Evolutionary conservation across 2,888 invertebrate species (phyloP).

Genomic region (Polyommatus iphigenia): DNA sequence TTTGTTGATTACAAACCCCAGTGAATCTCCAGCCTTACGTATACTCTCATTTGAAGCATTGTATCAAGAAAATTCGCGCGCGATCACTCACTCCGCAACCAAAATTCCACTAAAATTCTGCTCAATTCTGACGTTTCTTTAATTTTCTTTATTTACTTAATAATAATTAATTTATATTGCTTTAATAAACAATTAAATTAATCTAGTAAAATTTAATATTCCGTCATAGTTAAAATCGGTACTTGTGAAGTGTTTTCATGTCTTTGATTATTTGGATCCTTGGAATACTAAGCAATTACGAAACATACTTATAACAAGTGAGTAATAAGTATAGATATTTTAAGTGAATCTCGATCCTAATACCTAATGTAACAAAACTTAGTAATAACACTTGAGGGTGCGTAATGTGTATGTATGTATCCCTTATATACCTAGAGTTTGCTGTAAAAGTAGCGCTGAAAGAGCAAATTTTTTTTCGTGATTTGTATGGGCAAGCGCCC

Average conservation of each 20-base stretch:
- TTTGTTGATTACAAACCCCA: neutral
- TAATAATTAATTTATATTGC: neutral
- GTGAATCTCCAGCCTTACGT: neutral
- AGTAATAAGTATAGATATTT: neutral
- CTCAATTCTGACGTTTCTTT: neutral
- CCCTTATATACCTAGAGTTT: too few species aligned
- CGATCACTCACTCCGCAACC: neutral
- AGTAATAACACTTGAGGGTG: too few species aligned
- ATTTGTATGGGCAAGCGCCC: too few species aligned
- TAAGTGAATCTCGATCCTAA: too few species aligned
- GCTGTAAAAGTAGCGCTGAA: too few species aligned
- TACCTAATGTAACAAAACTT: too few species aligned
- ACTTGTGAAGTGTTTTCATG: neutral
- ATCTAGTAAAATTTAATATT: neutral
- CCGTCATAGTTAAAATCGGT: neutral
- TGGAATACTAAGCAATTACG: neutral
- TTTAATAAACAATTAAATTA: neutral
- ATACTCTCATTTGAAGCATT: conserved; percentile 24
- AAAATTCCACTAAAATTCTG: conserved; percentile 25
- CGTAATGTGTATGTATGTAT: too few species aligned
- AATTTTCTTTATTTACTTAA: neutral
- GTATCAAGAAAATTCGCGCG: conserved; percentile 13
- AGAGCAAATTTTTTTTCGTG: too few species aligned
- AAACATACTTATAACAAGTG: neutral
- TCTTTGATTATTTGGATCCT: neutral